Evolutionary conservation across 2,797 vertebrate genomes (phyloP), one percentile per base, ranked within the genome.

Genomic region (Brachymystax lenok): DNA sequence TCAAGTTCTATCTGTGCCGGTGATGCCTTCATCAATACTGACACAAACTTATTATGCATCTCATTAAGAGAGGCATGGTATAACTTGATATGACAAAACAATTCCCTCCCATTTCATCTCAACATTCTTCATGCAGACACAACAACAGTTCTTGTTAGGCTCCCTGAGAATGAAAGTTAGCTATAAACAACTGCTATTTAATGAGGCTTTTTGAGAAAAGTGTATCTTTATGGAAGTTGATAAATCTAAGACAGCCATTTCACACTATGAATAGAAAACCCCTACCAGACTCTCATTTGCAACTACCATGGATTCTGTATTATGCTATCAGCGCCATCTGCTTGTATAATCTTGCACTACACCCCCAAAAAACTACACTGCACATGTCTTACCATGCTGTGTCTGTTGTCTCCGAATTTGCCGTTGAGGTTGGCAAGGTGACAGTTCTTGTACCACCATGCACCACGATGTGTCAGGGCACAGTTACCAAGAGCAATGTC

Each of bases 381-480:
- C 40, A 12, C 40, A 46, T 1, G 10, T 77, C 96, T 93, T 91
- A 97, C 96, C 95, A 95, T 83, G 0, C 96, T 97, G 83, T 97
- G 96, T 50, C 92, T 94, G 81, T 35, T 93, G 85, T 97, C 95
- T 30, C 94, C 92, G 0, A 96, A 96, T 87, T 91, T 95, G 68
- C 96, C 94, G 0, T 93, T 97, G 77, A 95, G 94, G 87, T 96
- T 97, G 81, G 95, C 96, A 87, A 98, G 85, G 79, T 97, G 96
- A 88, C 97, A 97, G 92, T 96, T 97, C 85, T 96, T 97, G 87
- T 96, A 97, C 96, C 96, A 97, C 96, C 96, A 97, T 0, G 93
- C 94, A 0, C 97, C 95, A 0, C 93, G 94, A 82, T 97, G 97
- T 0, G 90, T 94, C 74, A 96, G 86, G 17, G 96, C 96, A 68